Percentiles rank a stretch among this genome's conserved stretches.
These are phyloP conservation scores for Ophiodon elongatus DNA, from an alignment of 2,113 vertebrate species.

Conservation along the genomic window DNA sequence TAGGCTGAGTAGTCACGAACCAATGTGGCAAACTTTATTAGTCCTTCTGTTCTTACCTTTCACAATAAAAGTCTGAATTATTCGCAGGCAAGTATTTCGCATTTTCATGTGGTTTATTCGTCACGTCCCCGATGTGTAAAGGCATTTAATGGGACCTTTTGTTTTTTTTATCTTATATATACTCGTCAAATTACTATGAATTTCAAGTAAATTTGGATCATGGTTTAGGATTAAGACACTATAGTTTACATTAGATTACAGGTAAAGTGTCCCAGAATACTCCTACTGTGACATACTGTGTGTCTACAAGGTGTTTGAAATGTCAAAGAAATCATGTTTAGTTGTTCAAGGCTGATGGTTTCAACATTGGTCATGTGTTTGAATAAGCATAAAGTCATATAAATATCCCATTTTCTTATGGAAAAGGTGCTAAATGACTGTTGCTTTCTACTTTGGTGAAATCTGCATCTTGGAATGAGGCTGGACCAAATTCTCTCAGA, in stretches of 20 bases:
- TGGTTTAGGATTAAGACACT: not conserved
- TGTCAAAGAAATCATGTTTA: too few relatives aligned
- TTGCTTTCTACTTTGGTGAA: not conserved
- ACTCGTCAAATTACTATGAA: not conserved
- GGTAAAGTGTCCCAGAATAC: not conserved
- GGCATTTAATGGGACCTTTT: not conserved
- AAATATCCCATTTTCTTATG: not conserved
- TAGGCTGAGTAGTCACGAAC: too few relatives aligned
- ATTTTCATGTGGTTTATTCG: too few relatives aligned
- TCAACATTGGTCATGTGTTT: not conserved
- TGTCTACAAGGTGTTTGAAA: too few relatives aligned
- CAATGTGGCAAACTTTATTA: too few relatives aligned
- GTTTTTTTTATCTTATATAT: not conserved
- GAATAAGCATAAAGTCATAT: not conserved
- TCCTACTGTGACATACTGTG: too few relatives aligned
- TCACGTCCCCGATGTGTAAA: too few relatives aligned
- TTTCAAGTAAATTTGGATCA: not conserved
- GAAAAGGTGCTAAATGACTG: not conserved
- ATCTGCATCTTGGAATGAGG: not conserved
- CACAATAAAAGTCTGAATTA: too few relatives aligned
- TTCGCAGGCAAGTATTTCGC: too few relatives aligned
- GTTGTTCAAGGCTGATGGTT: not conserved
- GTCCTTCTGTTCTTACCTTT: too few relatives aligned
- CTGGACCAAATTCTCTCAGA: not conserved
- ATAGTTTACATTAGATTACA: not conserved